phyloP scores from a whole-genome alignment of 2,888 invertebrate species.

The Leptogaster cylindrica region DNA sequence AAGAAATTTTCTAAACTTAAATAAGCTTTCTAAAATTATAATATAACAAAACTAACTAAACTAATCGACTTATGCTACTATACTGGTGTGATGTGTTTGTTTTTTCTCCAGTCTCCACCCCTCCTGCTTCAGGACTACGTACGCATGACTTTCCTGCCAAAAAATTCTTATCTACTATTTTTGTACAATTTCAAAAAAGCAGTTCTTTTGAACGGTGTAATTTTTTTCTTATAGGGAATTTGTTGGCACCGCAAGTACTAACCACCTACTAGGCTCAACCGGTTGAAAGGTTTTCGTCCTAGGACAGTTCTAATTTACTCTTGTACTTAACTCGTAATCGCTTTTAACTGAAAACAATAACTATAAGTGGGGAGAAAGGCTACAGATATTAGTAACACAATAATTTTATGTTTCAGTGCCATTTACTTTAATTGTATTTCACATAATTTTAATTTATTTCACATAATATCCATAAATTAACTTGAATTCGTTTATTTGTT shows the following conservation, averaged over 20 bases:
- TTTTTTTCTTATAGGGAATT: conserved; percentile 32
- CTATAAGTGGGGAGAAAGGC: background rate
- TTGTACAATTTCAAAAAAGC: too few relatives aligned
- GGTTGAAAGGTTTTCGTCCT: conserved; percentile 11
- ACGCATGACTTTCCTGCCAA: too few relatives aligned
- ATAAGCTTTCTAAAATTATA: too few relatives aligned
- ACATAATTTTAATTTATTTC: background rate
- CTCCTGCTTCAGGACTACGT: too few relatives aligned
- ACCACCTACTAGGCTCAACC: conserved; percentile 26
- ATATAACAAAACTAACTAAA: too few relatives aligned
- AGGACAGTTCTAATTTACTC: conserved; percentile 13
- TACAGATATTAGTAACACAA: background rate
- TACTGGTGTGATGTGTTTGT: too few relatives aligned
- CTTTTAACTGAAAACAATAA: background rate
- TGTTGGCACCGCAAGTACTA: conserved; percentile 46
- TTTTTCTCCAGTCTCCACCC: too few relatives aligned
- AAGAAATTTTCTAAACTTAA: too few relatives aligned
- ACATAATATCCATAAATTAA: too few relatives aligned
- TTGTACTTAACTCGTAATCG: background rate
- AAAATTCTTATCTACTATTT: too few relatives aligned
- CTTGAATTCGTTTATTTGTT: background rate
- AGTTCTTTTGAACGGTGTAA: conserved; percentile 7
- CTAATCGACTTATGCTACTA: too few relatives aligned
- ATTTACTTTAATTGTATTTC: background rate
- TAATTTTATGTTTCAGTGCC: background rate